Evolutionary conservation across 2,113 vertebrate species (phyloP).

Genomic region (Ophiodon elongatus): DNA sequence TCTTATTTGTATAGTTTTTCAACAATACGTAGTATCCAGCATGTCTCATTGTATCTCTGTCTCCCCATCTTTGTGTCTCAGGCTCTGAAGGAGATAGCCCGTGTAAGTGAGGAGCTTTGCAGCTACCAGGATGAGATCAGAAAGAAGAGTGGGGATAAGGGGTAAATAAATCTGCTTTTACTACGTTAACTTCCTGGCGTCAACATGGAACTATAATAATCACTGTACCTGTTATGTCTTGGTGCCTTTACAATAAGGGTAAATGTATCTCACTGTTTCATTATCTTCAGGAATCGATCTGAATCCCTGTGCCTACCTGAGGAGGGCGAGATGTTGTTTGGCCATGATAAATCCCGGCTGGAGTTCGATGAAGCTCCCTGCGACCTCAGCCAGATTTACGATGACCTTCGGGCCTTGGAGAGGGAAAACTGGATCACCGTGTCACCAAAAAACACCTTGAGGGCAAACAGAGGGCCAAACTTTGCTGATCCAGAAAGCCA

Average conservation of each 20-base stretch:
- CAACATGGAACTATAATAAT: slow-evolving; percentile 21
- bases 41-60: slow-evolving; percentile 33
- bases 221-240: background rate
- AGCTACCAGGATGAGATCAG: slow-evolving; percentile 96
- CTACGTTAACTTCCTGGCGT: background rate
- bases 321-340: slow-evolving; percentile 72
- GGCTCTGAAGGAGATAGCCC: slow-evolving; percentile 97
- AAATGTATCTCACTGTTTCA: slow-evolving; percentile 17
- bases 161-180: slow-evolving; percentile 79
- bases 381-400: slow-evolving; percentile 77
- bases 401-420: slow-evolving; percentile 81
- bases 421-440: slow-evolving; percentile 84
- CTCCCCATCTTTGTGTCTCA: slow-evolving; percentile 69
- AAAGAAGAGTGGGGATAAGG: slow-evolving; percentile 86
- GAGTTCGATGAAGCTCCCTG: slow-evolving; percentile 70
- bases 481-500: slow-evolving; percentile 51
- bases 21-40: background rate
- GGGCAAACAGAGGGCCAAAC: slow-evolving; percentile 17
- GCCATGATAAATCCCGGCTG: slow-evolving; percentile 67
- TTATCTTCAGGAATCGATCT: slow-evolving; percentile 69
- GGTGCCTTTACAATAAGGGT: background rate
- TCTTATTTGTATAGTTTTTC: background rate
- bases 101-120: slow-evolving; percentile 96
- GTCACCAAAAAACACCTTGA: slow-evolving; percentile 70
- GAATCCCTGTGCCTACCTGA: slow-evolving; percentile 76